A percentile compares a stretch with the other conserved stretches of the same genome.
These are phyloP conservation scores for Phycodurus eques DNA, from an alignment of 2,113 vertebrate genomes.

Conservation along the genomic window DNA sequence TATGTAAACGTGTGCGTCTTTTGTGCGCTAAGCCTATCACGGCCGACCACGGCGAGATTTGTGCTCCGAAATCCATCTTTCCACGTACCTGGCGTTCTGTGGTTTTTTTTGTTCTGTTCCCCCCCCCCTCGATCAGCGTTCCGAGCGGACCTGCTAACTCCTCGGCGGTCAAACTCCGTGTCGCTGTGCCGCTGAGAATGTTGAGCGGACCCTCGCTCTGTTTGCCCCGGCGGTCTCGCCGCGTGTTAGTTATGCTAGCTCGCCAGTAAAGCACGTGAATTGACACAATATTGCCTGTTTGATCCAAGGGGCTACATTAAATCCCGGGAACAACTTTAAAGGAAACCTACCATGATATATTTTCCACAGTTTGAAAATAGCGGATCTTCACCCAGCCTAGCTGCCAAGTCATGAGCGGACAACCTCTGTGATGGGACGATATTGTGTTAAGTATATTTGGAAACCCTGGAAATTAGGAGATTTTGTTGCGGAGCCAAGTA, in stretches of 20 bases:
- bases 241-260: background rate
- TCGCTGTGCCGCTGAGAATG: conserved; percentile 15
- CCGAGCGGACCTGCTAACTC: conserved; percentile 4
- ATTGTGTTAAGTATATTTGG: background rate
- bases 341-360: background rate
- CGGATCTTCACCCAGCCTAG: background rate
- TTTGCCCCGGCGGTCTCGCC: background rate
- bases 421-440: background rate
- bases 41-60: background rate
- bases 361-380: background rate
- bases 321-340: too few species aligned
- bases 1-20: conserved; percentile 19
- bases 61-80: background rate
- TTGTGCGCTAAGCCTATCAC: conserved; percentile 13
- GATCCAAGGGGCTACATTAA: background rate
- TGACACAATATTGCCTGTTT: background rate
- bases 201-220: conserved; percentile 5
- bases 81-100: background rate
- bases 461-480: too few species aligned
- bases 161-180: conserved; percentile 33
- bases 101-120: background rate
- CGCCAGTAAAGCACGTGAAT: background rate
- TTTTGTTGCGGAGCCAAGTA: too few species aligned
- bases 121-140: background rate
- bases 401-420: background rate